A percentile compares a stretch with the other conserved stretches of the same genome.
These are phyloP conservation scores for Galerucella calmariensis DNA, from an alignment of 2,888 invertebrate genomes.

Conservation along the genomic window DNA sequence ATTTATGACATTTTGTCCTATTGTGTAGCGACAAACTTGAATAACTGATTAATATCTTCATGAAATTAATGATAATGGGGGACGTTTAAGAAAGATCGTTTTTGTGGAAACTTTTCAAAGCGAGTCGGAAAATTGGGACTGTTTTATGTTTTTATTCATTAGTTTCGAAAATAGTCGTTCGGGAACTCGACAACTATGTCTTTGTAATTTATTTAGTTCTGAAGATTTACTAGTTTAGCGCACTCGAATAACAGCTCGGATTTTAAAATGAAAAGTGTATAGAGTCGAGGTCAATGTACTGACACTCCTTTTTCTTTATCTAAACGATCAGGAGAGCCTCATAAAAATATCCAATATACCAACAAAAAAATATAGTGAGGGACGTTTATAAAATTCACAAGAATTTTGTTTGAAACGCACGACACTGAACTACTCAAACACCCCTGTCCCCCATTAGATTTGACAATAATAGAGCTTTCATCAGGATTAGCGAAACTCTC, in stretches of 20 bases:
- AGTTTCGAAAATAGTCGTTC: slow-evolving; percentile 15
- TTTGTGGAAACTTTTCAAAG: slow-evolving; percentile 28
- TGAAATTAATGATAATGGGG: slow-evolving; percentile 34
- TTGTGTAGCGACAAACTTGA: slow-evolving; percentile 42
- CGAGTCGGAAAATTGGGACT: slow-evolving; percentile 14
- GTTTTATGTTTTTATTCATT: slow-evolving; percentile 31
- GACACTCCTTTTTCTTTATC: too few relatives aligned
- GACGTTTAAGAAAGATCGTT: slow-evolving; percentile 32
- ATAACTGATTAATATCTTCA: slow-evolving; percentile 47
- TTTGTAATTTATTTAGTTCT: background rate
- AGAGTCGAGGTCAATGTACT: too few relatives aligned
- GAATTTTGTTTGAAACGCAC: slow-evolving; percentile 1
- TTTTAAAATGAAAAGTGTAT: background rate
- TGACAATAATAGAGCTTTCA: slow-evolving; percentile 61
- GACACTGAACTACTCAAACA: slow-evolving; percentile 50
- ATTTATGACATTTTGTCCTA: slow-evolving; percentile 46
- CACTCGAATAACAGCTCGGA: background rate
- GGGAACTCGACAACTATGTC: slow-evolving; percentile 7
- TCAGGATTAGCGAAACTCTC: slow-evolving; percentile 63
- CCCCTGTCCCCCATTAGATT: slow-evolving; percentile 60
- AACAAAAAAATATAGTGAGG: too few relatives aligned
- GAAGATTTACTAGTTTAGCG: background rate
- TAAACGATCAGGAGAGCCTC: too few relatives aligned
- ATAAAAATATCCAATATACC: too few relatives aligned
- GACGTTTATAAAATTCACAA: background rate